phyloP scores from a whole-genome alignment of 2,113 vertebrate species.

The Cryptomyrus ogoouensis region DNA sequence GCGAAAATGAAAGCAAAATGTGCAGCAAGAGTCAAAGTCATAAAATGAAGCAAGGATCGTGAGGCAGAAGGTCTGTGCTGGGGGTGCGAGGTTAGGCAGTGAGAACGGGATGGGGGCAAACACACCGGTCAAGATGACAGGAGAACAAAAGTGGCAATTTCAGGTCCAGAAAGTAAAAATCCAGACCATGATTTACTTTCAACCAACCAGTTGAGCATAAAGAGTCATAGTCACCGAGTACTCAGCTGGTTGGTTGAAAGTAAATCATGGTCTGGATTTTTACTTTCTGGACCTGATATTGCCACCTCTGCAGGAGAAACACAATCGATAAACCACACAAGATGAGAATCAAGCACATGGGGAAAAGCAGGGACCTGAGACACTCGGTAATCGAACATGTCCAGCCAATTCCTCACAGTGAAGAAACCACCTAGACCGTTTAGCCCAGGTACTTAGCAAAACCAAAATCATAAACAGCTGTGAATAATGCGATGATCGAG shows the following conservation, averaged over 20 bases:
- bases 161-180: too few relatives aligned
- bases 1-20: neutral
- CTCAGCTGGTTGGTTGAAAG: too few relatives aligned
- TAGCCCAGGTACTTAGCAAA: neutral
- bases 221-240: too few relatives aligned
- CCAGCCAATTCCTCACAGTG: neutral
- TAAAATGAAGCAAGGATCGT: neutral
- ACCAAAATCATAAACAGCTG: neutral
- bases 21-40: neutral
- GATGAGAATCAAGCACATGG: neutral
- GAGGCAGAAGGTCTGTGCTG: neutral
- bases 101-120: neutral
- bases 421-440: neutral
- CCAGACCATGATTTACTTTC: too few relatives aligned
- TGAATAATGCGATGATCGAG: neutral
- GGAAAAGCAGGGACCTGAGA: neutral
- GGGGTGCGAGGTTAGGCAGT: neutral
- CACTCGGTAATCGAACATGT: neutral
- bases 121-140: neutral
- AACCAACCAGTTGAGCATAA: too few relatives aligned
- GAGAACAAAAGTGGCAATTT: neutral
- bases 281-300: too few relatives aligned
- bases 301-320: neutral
- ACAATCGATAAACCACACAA: neutral
- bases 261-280: too few relatives aligned